Evolutionary conservation across 2,797 vertebrate species (phyloP).

Genomic region (Gadopsis bispinosus): DNA sequence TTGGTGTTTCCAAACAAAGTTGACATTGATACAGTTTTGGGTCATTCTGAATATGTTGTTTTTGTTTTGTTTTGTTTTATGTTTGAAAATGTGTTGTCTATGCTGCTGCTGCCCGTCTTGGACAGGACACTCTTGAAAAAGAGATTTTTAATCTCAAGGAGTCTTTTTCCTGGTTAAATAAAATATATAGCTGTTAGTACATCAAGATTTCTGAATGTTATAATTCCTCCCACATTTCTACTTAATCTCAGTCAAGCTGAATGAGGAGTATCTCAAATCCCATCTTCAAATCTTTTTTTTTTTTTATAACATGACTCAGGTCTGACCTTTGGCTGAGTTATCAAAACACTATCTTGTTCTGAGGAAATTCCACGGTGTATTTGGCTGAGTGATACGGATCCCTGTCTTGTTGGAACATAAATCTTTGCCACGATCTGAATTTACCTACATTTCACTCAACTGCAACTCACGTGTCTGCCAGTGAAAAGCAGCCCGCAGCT

Average conservation of each 20-base stretch:
- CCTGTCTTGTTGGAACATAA: constrained; percentile 41
- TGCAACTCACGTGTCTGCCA: constrained; percentile 14
- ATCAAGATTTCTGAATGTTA: background rate
- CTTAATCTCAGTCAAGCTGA: constrained; percentile 21
- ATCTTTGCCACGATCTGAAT: constrained; percentile 41
- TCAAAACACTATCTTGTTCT: constrained; percentile 30
- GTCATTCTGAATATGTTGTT: background rate
- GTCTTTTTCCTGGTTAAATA: no score
- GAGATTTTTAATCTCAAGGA: no score
- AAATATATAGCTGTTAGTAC: background rate
- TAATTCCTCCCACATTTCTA: constrained; percentile 22
- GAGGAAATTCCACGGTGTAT: constrained; percentile 24
- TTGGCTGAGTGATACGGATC: constrained; percentile 43
- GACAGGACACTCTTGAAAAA: no score
- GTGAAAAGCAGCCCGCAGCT: constrained; percentile 8
- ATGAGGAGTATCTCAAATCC: constrained; percentile 16
- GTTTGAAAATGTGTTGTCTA: no score
- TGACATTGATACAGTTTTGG: background rate
- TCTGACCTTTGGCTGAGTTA: constrained; percentile 35
- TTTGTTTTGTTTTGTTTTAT: no score
- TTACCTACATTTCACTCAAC: constrained; percentile 34
- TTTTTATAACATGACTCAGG: constrained; percentile 24
- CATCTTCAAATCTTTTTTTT: constrained; percentile 22
- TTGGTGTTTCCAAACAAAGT: background rate
- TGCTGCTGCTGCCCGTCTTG: no score